Evolutionary conservation across 2,113 vertebrate species (phyloP).

Genomic region (Cynocephalus volans): DNA sequence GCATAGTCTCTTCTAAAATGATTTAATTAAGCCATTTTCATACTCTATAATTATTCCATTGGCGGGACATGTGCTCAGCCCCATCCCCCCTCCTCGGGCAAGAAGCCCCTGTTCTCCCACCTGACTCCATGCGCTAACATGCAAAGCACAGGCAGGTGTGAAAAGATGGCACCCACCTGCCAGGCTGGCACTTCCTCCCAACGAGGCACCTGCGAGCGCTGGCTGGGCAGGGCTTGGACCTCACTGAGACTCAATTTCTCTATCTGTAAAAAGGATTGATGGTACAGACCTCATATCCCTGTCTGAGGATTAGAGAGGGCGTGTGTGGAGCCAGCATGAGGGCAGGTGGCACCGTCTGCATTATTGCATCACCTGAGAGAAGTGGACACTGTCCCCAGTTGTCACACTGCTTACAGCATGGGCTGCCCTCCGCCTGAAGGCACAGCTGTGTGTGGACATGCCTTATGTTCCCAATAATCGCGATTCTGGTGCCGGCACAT

Average conservation of each 20-base stretch:
- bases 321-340: fast-evolving
- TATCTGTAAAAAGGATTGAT: not conserved
- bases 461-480: fast-evolving
- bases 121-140: fast-evolving
- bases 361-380: fast-evolving
- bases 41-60: constrained; percentile 33
- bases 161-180: fast-evolving
- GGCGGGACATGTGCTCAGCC: not conserved
- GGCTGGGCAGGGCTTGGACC: not conserved
- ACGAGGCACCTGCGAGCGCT: fast-evolving
- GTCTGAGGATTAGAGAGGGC: fast-evolving
- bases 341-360: not conserved
- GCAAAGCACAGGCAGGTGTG: not conserved
- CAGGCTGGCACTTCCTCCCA: not conserved
- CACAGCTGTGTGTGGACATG: fast-evolving
- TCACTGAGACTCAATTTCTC: not conserved
- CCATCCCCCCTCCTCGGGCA: fast-evolving
- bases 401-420: fast-evolving
- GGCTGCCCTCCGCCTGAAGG: fast-evolving
- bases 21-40: constrained; percentile 61
- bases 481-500: fast-evolving
- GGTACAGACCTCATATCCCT: not conserved
- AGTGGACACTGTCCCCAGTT: fast-evolving
- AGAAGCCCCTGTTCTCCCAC: fast-evolving
- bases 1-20: constrained; percentile 40